Conservation (phyloP, 2,888 invertebrate species). For the Chrysopilus asiliformis region DNA sequence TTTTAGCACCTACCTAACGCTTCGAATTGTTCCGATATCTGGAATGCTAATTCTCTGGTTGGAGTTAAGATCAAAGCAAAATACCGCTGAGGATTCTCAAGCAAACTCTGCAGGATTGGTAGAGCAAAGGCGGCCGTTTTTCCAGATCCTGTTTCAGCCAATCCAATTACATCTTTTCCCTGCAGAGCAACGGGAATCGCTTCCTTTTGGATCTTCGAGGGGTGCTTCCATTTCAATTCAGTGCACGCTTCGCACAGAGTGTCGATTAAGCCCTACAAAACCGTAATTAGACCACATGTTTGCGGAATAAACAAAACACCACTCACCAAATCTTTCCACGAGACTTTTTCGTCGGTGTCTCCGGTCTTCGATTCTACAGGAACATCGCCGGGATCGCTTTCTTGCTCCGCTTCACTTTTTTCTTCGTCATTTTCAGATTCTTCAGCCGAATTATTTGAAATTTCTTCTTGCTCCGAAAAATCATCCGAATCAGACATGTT, state of each 20-base stretch:
- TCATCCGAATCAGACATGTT: too few species aligned
- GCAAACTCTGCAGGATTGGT: constrained; percentile 81
- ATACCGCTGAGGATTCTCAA: constrained; percentile 85
- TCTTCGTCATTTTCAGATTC: constrained; percentile 17
- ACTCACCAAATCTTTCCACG: constrained; percentile 50
- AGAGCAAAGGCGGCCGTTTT: constrained; percentile 97
- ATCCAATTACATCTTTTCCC: constrained; percentile 55
- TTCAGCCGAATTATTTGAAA: constrained; percentile 2
- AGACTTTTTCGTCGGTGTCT: constrained; percentile 22
- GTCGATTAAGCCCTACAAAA: constrained; percentile 72
- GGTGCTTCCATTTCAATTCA: constrained; percentile 84
- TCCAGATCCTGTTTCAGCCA: constrained; percentile 65
- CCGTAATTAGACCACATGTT: too few species aligned
- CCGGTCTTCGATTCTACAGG: constrained; percentile 1
- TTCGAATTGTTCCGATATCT: constrained; percentile 97
- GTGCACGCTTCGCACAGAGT: constrained; percentile 82
- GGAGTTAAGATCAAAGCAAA: constrained; percentile 91
- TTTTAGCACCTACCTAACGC: constrained; percentile 60
- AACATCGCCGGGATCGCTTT: constrained; percentile 15
- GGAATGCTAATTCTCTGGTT: constrained; percentile 94
- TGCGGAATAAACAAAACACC: too few species aligned
- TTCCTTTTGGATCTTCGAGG: constrained; percentile 91
- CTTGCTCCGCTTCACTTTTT: constrained; percentile 13
- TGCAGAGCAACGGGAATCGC: constrained; percentile 82
- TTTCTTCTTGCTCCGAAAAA: too few species aligned